Base-by-base conservation (phyloP, 2,113 vertebrate genomes). In the Perca flavescens region DNA sequence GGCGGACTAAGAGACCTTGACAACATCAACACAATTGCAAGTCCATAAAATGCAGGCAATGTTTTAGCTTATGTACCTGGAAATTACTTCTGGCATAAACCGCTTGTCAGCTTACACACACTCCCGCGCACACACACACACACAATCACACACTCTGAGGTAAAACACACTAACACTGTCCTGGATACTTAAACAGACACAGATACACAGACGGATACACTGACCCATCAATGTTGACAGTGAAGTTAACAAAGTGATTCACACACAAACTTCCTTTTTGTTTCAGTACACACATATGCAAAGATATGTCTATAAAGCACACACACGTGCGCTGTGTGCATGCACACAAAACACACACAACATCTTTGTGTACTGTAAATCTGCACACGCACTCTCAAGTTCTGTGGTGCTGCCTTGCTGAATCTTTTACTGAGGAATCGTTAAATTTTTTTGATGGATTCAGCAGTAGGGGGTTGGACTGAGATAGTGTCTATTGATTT, bases 401-500 rank as follows among this genome's bases (percentile, higher is more conserved):
- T 80, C 62, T 73, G 28, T 17, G n/a, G 57, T 58, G 74, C 76
- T 86, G 84, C 84, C 76, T 67, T 80, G 74, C 87, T 90, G 91
- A 91, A 92, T 93, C 89, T 94, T 92, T 93, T 93, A 92, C 91
- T 88, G 66, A 77, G 85, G 90, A 92, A 94, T 93, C 91, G 80
- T 93, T 94, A 90, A 53, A 85, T 87, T 86, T 90, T 89, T 94
- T 92, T 94, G 87, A 94, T 93, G 93, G 93, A 93, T 95, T 94
- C 92, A 94, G 93, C 90, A 94, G 92, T 77, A 88, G 84, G 86
- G 86, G 90, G 91, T 82, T 79, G 74, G 85, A 92, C 93, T 93
- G 91, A 93, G 94, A 93, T 93, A 91, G 92, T 93, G 92, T 89
- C 84, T 94, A 95, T 95, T 94, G 94, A 95, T 95, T 95, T 95